Evolutionary conservation across 2,113 vertebrate genomes (phyloP).

Genomic region (Dasypus novemcinctus): DNA sequence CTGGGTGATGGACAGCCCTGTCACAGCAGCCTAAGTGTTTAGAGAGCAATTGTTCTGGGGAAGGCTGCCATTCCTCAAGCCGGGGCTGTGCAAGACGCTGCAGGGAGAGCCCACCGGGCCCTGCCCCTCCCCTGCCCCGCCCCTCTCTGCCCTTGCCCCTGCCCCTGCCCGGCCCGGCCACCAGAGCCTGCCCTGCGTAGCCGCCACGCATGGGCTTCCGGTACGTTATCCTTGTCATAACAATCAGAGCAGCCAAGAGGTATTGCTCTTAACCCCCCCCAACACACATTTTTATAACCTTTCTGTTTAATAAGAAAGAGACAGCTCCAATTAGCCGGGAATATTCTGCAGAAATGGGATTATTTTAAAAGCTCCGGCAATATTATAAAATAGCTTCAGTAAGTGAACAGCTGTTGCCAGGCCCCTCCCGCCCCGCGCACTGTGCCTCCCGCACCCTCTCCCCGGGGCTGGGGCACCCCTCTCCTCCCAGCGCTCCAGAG

Average conservation of each 20-base stretch:
- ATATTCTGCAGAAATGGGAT: constrained; percentile 84
- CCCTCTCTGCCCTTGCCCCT: too few relatives aligned
- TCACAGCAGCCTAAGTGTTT: constrained; percentile 86
- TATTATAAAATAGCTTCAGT: constrained; percentile 84
- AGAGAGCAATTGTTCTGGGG: constrained; percentile 83
- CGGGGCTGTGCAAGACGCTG: constrained; percentile 67
- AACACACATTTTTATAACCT: constrained; percentile 83
- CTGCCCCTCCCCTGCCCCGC: background rate
- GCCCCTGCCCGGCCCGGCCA: background rate
- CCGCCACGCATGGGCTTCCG: constrained; percentile 63
- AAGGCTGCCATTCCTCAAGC: constrained; percentile 84
- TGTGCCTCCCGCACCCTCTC: constrained; percentile 35
- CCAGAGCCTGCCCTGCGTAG: background rate
- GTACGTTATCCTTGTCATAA: constrained; percentile 80
- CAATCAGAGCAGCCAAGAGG: constrained; percentile 80
- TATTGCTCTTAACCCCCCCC: constrained; percentile 81
- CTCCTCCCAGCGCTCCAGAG: background rate
- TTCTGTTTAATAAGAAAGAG: constrained; percentile 87
- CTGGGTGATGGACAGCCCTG: constrained; percentile 87
- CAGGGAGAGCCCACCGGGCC: constrained; percentile 44
- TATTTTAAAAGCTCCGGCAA: constrained; percentile 83
- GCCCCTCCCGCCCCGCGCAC: constrained; percentile 60
- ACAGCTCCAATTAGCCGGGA: constrained; percentile 87
- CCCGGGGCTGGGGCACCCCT: background rate
- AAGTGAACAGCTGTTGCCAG: constrained; percentile 82